Conservation (phyloP, 2,888 invertebrate genomes). For the Prenolepis imparis region DNA sequence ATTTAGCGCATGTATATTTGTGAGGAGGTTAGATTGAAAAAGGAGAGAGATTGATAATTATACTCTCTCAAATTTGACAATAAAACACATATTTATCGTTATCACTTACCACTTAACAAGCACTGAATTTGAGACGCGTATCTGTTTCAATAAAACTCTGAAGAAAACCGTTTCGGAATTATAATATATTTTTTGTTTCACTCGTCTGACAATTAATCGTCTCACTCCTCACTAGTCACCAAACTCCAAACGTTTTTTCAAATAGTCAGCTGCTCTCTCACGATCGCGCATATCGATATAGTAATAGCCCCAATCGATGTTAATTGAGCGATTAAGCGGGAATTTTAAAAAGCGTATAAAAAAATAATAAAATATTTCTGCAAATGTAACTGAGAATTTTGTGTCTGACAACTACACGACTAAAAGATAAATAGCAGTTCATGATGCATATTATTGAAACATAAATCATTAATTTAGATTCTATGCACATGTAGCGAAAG, state of each 20-base stretch:
- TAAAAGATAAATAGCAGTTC: too few species aligned
- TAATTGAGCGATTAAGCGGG: not conserved
- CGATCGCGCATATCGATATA: not conserved
- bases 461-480: too few species aligned
- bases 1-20: not conserved
- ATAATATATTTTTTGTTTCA: not conserved
- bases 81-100: not conserved
- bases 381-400: too few species aligned
- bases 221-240: too few species aligned
- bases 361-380: too few species aligned
- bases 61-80: not conserved
- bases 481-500: too few species aligned
- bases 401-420: too few species aligned
- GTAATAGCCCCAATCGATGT: not conserved
- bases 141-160: not conserved
- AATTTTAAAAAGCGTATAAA: not conserved
- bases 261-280: not conserved
- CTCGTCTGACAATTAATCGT: too few species aligned
- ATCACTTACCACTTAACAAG: not conserved
- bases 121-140: not conserved
- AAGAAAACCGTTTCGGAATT: not conserved
- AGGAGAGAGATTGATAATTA: not conserved
- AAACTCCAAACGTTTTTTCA: not conserved
- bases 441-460: too few species aligned
- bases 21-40: not conserved